A percentile compares a stretch with the other conserved stretches of the same genome.
phyloP scores from a whole-genome alignment of 1,140 invertebrate species.

The Diprion similis region DNA sequence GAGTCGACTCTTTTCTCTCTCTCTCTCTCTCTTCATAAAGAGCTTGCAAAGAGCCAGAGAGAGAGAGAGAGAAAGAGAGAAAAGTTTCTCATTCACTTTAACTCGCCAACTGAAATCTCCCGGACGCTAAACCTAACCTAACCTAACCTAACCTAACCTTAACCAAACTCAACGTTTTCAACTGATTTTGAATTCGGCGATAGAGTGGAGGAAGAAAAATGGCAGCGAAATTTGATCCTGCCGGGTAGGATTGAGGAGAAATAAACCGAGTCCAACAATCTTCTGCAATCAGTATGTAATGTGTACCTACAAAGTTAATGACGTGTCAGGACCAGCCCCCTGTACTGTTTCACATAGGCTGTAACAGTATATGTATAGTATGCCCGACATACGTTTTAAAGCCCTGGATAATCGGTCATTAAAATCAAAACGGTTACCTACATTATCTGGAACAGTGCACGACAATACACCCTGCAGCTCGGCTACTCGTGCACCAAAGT shows the following conservation, averaged over 20 bases:
- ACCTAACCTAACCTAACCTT: no score
- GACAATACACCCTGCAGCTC: slow-evolving; percentile 21
- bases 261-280: slow-evolving; percentile 24
- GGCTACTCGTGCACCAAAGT: slow-evolving; percentile 21
- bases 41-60: slow-evolving; percentile 11
- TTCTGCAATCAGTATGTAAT: no score
- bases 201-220: no score
- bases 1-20: no score
- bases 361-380: slow-evolving; percentile 21
- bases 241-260: no score
- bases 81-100: slow-evolving; percentile 16
- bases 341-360: no score
- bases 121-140: background rate
- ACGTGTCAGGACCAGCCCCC: slow-evolving; percentile 51
- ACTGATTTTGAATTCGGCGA: no score
- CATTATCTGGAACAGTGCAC: no score
- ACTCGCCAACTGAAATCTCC: background rate
- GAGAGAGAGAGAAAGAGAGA: slow-evolving; percentile 13
- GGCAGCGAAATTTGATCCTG: no score
- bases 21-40: no score
- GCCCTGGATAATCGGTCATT: slow-evolving; percentile 56
- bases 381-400: slow-evolving; percentile 57
- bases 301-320: slow-evolving; percentile 47
- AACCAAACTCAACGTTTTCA: no score
- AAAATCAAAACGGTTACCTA: slow-evolving; percentile 45